phyloP scores from a whole-genome alignment of 2,797 vertebrate genomes.

The Clarias laeviceps region DNA sequence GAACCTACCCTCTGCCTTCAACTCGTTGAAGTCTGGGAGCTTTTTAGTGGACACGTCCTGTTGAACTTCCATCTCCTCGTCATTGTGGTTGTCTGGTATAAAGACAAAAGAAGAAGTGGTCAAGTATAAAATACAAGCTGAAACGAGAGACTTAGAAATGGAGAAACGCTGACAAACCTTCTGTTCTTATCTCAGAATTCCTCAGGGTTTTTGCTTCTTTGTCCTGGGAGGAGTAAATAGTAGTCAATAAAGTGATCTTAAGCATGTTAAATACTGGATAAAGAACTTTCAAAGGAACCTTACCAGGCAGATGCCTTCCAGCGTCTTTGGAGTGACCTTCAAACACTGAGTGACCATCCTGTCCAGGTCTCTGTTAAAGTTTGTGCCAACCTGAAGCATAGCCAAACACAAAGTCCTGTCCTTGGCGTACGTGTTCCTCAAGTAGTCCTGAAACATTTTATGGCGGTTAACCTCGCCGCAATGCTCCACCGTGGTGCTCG shows the following conservation, averaged over 20 bases:
- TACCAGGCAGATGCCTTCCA: constrained; percentile 82
- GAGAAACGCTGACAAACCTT: constrained; percentile 64
- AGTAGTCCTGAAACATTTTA: constrained; percentile 76
- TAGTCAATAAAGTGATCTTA: neutral
- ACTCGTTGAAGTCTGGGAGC: constrained; percentile 31
- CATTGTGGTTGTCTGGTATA: constrained; percentile 64
- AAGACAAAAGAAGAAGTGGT: neutral
- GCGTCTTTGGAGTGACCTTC: constrained; percentile 78
- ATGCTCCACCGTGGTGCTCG: constrained; percentile 79
- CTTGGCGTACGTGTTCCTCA: constrained; percentile 70
- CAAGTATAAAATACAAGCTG: neutral
- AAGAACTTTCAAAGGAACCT: constrained; percentile 25
- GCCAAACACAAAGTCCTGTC: constrained; percentile 74
- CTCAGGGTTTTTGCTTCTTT: constrained; percentile 76
- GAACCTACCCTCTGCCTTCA: constrained; percentile 33
- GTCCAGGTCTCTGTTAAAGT: constrained; percentile 80
- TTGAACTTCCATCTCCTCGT: constrained; percentile 59
- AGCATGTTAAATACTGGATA: neutral
- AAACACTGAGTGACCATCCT: constrained; percentile 81
- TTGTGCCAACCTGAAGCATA: constrained; percentile 76
- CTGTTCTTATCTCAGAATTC: constrained; percentile 71
- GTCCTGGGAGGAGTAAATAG: constrained; percentile 68
- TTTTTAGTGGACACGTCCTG: constrained; percentile 27
- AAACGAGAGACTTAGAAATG: neutral
- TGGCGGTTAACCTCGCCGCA: constrained; percentile 77